A percentile compares a stretch with the other conserved stretches of the same genome.
Evolutionary conservation across 2,888 invertebrate species (phyloP).

Genomic region (Ormia ochracea): DNA sequence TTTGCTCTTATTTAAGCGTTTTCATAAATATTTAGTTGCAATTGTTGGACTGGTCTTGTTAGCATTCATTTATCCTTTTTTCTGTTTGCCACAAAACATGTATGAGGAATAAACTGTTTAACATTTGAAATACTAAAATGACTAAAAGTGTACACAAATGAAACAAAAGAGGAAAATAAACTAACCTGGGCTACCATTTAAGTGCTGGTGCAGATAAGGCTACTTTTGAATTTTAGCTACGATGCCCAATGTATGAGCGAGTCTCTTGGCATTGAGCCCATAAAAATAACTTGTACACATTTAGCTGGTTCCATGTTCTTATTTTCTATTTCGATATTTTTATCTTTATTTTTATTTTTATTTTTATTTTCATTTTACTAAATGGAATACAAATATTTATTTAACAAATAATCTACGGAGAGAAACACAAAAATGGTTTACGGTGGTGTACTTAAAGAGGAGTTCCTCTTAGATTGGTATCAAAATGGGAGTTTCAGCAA

Average conservation of each 20-base stretch:
- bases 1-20: not conserved
- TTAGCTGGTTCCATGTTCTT: not conserved
- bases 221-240: not conserved
- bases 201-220: not conserved
- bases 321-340: not conserved
- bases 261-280: conserved; percentile 36
- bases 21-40: not conserved
- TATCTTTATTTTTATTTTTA: not conserved
- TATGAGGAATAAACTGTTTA: conserved; percentile 23
- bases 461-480: too few species aligned
- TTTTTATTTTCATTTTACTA: not conserved
- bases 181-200: not conserved
- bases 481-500: too few species aligned
- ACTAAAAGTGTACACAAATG: not conserved
- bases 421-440: not conserved
- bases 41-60: not conserved
- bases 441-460: too few species aligned
- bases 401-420: not conserved
- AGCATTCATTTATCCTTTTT: too few species aligned
- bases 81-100: conserved; percentile 6
- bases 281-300: conserved; percentile 18
- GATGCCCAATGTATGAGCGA: not conserved
- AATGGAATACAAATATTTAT: conserved; percentile 19
- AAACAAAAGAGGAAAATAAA: not conserved
- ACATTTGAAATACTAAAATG: conserved; percentile 3